Percentiles rank a stretch among this genome's conserved stretches.
Conservation (phyloP, 2,113 vertebrate species). For the Sorex araneus region DNA sequence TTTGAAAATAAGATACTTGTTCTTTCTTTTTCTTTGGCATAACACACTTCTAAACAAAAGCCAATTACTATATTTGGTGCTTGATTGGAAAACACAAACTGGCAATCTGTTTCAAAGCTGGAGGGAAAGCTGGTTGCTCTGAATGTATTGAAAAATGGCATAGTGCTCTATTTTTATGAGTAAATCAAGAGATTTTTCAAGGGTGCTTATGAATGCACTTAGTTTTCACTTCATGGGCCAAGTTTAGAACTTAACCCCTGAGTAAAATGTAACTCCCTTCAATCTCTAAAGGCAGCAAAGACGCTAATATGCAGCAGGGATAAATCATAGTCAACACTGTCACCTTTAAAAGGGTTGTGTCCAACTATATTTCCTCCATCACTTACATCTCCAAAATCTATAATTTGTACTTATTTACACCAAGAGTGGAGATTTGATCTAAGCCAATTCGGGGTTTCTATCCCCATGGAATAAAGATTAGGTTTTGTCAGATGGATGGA, state of each 20-base stretch:
- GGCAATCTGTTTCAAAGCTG: constrained; percentile 79
- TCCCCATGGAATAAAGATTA: background rate
- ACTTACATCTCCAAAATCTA: background rate
- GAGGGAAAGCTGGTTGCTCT: constrained; percentile 68
- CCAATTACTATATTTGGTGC: constrained; percentile 74
- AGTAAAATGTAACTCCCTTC: constrained; percentile 42
- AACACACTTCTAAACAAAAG: constrained; percentile 77
- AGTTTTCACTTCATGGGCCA: constrained; percentile 3
- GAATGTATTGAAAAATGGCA: constrained; percentile 65
- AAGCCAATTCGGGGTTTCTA: background rate
- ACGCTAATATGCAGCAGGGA: background rate
- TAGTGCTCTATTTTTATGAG: constrained; percentile 50
- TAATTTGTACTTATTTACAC: background rate
- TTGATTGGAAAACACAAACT: constrained; percentile 73
- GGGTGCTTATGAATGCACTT: constrained; percentile 60
- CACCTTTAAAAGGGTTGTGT: background rate
- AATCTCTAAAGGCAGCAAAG: constrained; percentile 28
- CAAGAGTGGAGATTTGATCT: background rate
- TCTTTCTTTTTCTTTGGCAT: constrained; percentile 66
- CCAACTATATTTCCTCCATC: background rate
- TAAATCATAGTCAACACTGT: background rate
- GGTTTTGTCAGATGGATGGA: background rate
- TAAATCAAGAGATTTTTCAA: constrained; percentile 62
- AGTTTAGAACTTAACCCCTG: constrained; percentile 44
- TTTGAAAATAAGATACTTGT: constrained; percentile 68